Evolutionary conservation across 2,888 invertebrate genomes (phyloP).

Genomic region (Drosophila kanekoi): DNA sequence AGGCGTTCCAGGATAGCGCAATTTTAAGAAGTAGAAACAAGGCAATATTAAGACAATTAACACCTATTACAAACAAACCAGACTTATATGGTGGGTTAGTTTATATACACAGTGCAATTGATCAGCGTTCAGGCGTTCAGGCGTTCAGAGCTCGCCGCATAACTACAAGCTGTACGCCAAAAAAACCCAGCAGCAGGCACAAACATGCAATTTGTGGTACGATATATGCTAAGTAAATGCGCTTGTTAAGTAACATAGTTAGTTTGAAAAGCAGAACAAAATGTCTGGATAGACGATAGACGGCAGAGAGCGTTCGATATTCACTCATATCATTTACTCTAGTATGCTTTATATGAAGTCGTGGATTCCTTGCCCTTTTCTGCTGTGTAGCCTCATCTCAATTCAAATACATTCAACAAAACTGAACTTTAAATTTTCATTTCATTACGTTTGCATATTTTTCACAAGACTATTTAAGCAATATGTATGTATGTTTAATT

Average conservation of each 20-base stretch:
- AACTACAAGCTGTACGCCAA: conserved; percentile 75
- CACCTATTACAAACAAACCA: conserved; percentile 71
- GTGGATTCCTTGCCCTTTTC: conserved; percentile 74
- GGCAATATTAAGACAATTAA: conserved; percentile 79
- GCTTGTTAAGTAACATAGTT: conserved; percentile 39
- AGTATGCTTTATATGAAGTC: conserved; percentile 83
- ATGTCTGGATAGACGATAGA: conserved; percentile 16
- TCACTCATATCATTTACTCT: conserved; percentile 14
- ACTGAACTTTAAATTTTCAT: conserved; percentile 23
- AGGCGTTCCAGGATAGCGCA: conserved; percentile 63
- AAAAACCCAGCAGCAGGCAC: conserved; percentile 75
- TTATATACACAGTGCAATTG: conserved; percentile 72
- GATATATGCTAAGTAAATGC: conserved; percentile 51
- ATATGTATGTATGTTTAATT: conserved; percentile 32
- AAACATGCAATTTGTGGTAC: conserved; percentile 69
- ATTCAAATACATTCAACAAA: conserved; percentile 33
- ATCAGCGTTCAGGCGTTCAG: conserved; percentile 43
- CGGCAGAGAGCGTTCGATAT: conserved; percentile 26
- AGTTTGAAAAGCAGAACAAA: conserved; percentile 53
- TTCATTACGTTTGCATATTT: conserved; percentile 81
- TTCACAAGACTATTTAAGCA: conserved; percentile 70
- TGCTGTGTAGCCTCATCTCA: conserved; percentile 39
- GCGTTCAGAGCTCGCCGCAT: conserved; percentile 34
- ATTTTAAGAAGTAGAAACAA: conserved; percentile 75
- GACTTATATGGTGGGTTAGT: conserved; percentile 65